A percentile compares a stretch with the other conserved stretches of the same genome.
Evolutionary conservation across 2,888 invertebrate genomes (phyloP).

Genomic region (Liodrosophila aerea): DNA sequence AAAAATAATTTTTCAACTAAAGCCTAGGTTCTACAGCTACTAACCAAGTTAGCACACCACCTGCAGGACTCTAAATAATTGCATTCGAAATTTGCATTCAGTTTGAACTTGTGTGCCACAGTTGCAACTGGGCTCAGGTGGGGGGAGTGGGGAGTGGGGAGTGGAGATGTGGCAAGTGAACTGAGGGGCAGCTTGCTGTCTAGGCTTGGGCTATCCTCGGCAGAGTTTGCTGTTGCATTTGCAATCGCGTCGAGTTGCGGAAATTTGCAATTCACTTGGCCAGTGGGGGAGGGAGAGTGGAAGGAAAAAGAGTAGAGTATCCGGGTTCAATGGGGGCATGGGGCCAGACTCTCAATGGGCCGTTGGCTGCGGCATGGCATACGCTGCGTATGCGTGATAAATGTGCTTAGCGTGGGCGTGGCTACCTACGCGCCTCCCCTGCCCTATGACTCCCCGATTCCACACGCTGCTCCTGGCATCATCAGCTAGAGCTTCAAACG

Average conservation of each 20-base stretch:
- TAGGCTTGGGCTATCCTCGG: slow-evolving; percentile 41
- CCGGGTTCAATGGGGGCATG: background rate
- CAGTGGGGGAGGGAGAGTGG: slow-evolving; percentile 1
- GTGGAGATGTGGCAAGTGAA: too few species aligned
- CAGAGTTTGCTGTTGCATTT: slow-evolving; percentile 33
- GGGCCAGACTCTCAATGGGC: slow-evolving; percentile 31
- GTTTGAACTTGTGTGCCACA: slow-evolving; percentile 18
- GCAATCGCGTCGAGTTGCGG: slow-evolving; percentile 60
- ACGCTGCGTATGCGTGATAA: slow-evolving; percentile 73
- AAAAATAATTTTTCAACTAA: background rate
- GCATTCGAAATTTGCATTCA: slow-evolving; percentile 57
- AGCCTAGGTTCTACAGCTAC: slow-evolving; percentile 21
- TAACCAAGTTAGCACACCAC: slow-evolving; percentile 27
- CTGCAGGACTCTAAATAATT: slow-evolving; percentile 54
- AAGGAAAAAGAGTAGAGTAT: background rate
- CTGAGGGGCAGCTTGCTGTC: slow-evolving; percentile 15
- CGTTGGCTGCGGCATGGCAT: slow-evolving; percentile 46
- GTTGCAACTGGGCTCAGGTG: background rate
- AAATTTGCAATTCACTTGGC: slow-evolving; percentile 64
- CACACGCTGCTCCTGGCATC: slow-evolving; percentile 9
- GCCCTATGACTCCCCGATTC: background rate
- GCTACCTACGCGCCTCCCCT: slow-evolving; percentile 33
- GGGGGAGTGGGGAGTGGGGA: background rate
- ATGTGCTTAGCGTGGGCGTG: slow-evolving; percentile 59
- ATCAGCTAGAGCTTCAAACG: slow-evolving; percentile 22